phyloP scores from a whole-genome alignment of 2,888 invertebrate genomes.

The Lepidochitona cinerea region DNA sequence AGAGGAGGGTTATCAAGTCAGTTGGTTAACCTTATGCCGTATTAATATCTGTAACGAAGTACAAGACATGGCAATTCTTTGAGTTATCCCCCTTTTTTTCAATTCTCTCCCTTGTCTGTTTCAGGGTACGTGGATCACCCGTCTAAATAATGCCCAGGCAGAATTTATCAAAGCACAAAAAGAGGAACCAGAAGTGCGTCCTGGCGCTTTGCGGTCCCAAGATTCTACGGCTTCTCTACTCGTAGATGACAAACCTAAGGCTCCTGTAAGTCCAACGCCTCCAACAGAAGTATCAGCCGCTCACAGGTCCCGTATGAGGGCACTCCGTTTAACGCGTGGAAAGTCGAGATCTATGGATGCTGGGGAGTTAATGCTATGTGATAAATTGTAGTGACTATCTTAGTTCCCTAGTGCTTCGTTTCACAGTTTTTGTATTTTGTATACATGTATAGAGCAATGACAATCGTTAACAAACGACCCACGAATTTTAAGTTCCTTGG shows the following conservation, averaged over 20 bases:
- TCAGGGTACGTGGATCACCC: neutral
- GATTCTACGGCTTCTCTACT: neutral
- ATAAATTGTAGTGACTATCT: neutral
- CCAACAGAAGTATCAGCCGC: neutral
- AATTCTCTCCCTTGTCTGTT: neutral
- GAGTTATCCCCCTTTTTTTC: too few species aligned
- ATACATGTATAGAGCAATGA: too few species aligned
- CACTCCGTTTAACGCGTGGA: neutral
- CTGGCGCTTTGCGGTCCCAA: neutral
- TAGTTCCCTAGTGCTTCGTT: too few species aligned
- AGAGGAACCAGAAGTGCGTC: neutral
- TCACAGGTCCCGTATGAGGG: neutral
- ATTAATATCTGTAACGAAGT: too few species aligned
- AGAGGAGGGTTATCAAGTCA: too few species aligned
- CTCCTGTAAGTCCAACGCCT: neutral
- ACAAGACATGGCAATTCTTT: too few species aligned
- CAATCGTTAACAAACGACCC: too few species aligned
- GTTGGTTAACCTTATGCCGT: too few species aligned
- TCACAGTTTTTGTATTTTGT: too few species aligned
- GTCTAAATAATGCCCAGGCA: neutral
- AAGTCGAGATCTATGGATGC: neutral
- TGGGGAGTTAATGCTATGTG: neutral
- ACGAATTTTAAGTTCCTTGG: too few species aligned
- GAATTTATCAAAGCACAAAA: neutral
- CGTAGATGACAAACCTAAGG: neutral